Percentiles rank a stretch among this genome's conserved stretches.
phyloP scores from a whole-genome alignment of 35 echinoderm and acorn worm species.

The Ophiothrix spiculata region DNA sequence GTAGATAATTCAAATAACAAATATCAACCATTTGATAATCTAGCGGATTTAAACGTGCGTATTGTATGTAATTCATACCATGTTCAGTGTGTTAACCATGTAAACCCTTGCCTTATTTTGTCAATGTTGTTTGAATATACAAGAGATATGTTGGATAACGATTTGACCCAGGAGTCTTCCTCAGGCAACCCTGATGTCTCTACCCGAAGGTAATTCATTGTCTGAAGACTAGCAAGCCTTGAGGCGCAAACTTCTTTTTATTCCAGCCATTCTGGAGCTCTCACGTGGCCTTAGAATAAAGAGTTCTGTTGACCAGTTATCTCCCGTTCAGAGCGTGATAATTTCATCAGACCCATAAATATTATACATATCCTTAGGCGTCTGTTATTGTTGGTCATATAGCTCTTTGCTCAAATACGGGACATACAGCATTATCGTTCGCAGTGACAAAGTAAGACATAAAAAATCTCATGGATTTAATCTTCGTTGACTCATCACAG shows the following conservation, averaged over 20 bases:
- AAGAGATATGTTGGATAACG: neutral
- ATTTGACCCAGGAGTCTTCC: neutral
- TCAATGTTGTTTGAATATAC: neutral
- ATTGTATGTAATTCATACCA: neutral
- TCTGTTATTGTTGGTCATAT: conserved; percentile 13
- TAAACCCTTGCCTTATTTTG: neutral
- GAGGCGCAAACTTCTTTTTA: neutral
- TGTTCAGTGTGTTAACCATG: neutral
- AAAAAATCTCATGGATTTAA: neutral
- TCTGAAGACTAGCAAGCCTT: neutral
- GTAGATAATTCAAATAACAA: neutral
- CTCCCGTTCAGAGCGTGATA: neutral
- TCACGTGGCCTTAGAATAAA: conserved; percentile 7
- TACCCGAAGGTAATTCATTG: neutral
- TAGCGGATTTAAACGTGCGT: neutral
- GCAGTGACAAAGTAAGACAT: neutral
- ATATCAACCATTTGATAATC: neutral
- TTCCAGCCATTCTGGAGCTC: neutral
- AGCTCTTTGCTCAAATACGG: neutral
- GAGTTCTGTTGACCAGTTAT: conserved; percentile 15
- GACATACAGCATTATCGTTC: neutral
- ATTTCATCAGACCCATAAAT: conserved; percentile 10
- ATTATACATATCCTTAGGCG: conserved; percentile 12
- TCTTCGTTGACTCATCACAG: neutral
- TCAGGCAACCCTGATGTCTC: neutral